Base-by-base conservation (phyloP, 2,888 invertebrate genomes). In the Adelphocoris suturalis region DNA sequence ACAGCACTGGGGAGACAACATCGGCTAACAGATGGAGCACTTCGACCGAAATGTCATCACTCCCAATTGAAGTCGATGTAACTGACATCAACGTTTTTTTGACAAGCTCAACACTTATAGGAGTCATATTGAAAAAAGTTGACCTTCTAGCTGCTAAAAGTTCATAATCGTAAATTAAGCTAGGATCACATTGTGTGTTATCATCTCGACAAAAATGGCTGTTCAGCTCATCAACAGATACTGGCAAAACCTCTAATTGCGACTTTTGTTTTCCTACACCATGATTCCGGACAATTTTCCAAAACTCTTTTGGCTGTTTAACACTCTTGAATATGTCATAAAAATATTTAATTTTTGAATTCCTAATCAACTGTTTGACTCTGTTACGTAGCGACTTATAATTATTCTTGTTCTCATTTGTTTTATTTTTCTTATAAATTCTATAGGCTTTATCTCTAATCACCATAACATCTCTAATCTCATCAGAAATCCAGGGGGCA, bases 301-400 rank as follows among this genome's bases (percentile, higher is more conserved):
- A 61, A 61, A 61, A 61, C 19, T 61, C 3, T 19, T 61, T 61
- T 19, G 19, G n/a, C n/a, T n/a, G n/a, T 48, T 48, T 48, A 7
- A 48, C 13, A 11, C 13, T 48, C 19, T n/a, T 4, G 61, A 61
- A 61, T 7, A 61, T n/a, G n/a, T 61, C 61, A 16, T 61, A 23
- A 61, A 61, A 61, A 19, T 61, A 23, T 61, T 23, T 46, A 9
- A 78, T 78, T 78, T 78, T 78, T n/a, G 78, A n/a, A 19, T 61
- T 61, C 19, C 61, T 11, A 19, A 61, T 61, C 19, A 19, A 9
- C 19, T 61, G 61, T 19, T 61, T 61, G 9, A 61, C 61, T 19
- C 19, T 61, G 19, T 61, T 61, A 5, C 61, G 61, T 23, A 61
- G 19, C 19, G 19, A 61, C 19, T 61, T 61, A 61, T 61, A 61